phyloP scores from a whole-genome alignment of 1,140 invertebrate genomes.

The Trypoxylus dichotomus region DNA sequence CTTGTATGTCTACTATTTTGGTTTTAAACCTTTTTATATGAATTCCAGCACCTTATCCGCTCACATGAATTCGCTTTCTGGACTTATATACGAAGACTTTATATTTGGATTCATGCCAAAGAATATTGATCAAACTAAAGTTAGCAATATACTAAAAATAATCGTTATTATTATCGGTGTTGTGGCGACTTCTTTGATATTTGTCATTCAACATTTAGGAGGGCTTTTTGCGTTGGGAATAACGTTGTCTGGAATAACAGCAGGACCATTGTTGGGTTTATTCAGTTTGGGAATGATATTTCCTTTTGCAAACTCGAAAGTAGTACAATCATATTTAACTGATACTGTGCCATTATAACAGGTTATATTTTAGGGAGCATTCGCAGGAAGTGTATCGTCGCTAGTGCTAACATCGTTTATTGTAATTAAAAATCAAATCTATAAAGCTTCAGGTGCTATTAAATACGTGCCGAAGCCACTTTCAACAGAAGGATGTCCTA shows the following conservation, averaged over 20 bases:
- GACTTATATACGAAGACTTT: constrained; percentile 70
- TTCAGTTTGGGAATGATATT: constrained; percentile 71
- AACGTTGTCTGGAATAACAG: constrained; percentile 64
- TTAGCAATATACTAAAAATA: constrained; percentile 59
- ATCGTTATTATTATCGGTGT: constrained; percentile 63
- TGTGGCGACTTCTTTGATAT: constrained; percentile 61
- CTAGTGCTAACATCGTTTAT: constrained; percentile 34
- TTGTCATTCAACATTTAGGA: constrained; percentile 64
- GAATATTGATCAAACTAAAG: constrained; percentile 53
- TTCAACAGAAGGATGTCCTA: constrained; percentile 40
- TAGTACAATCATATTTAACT: constrained; percentile 39
- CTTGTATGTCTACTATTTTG: neutral
- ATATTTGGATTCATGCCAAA: constrained; percentile 53
- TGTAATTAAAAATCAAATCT: constrained; percentile 39
- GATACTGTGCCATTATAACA: neutral
- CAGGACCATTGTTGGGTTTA: constrained; percentile 66
- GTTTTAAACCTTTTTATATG: neutral
- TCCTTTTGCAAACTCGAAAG: constrained; percentile 63
- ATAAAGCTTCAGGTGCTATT: constrained; percentile 37
- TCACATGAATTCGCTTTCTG: constrained; percentile 66
- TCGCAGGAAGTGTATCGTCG: constrained; percentile 36
- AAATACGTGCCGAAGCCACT: constrained; percentile 36
- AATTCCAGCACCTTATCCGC: constrained; percentile 65
- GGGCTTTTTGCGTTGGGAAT: constrained; percentile 63
- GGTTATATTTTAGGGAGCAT: constrained; percentile 38